Conservation (phyloP, 2,113 vertebrate genomes). For the Triplophysa rosa region DNA sequence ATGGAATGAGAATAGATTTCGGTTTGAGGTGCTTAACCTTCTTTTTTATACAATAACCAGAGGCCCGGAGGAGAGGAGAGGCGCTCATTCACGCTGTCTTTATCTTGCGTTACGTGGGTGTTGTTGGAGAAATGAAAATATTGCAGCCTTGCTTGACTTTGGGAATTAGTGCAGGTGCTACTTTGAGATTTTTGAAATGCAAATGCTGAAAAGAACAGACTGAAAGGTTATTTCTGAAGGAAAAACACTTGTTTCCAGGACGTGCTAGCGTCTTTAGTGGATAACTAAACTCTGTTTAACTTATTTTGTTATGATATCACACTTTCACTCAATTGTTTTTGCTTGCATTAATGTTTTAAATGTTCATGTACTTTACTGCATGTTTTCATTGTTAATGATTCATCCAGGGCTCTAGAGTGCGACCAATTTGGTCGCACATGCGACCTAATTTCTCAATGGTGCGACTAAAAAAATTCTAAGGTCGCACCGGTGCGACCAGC, state of each 20-base stretch:
- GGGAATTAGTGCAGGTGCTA: background rate
- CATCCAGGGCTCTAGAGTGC: no score
- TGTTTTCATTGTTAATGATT: no score
- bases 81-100: background rate
- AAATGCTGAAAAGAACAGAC: slow-evolving; percentile 10
- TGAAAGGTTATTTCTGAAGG: background rate
- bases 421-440: no score
- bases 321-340: no score
- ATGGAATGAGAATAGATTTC: background rate
- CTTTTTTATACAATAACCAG: background rate
- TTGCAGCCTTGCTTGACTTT: slow-evolving; percentile 25
- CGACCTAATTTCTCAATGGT: no score
- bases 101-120: slow-evolving; percentile 32
- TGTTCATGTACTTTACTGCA: no score
- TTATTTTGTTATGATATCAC: background rate
- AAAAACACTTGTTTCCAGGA: background rate
- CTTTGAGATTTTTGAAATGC: slow-evolving; percentile 31
- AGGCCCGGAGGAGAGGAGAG: slow-evolving; percentile 28
- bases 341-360: no score
- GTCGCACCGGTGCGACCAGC: no score
- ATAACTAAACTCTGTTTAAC: background rate
- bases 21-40: slow-evolving; percentile 21
- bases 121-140: background rate
- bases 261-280: background rate
- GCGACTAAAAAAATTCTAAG: no score